Conservation (phyloP, 2,888 invertebrate genomes). For the Thelaira solivaga region DNA sequence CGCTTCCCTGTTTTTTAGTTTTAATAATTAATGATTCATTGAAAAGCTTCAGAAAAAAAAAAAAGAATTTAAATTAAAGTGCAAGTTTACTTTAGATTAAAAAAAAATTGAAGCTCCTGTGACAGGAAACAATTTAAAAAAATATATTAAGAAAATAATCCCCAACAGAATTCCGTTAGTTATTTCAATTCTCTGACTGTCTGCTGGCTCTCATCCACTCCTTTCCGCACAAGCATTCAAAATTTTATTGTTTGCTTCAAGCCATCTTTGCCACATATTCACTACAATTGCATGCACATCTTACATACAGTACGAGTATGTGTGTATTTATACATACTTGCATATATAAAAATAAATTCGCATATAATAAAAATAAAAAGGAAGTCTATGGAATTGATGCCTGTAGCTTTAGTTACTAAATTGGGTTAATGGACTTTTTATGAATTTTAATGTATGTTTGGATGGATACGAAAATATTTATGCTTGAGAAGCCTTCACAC, state of each 20-base stretch:
- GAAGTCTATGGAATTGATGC: not conserved
- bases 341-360: not conserved
- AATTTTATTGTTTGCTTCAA: not conserved
- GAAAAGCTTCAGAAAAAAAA: no score
- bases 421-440: slow-evolving; percentile 29
- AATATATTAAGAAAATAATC: not conserved
- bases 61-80: no score
- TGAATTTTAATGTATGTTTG: no score
- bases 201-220: no score
- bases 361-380: not conserved
- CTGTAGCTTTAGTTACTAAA: not conserved
- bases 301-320: slow-evolving; percentile 5
- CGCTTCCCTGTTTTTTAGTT: no score
- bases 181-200: not conserved
- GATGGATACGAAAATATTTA: slow-evolving; percentile 9
- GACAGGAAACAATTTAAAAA: slow-evolving; percentile 13
- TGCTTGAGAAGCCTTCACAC: not conserved
- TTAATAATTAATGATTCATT: no score
- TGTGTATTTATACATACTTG: not conserved
- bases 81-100: no score
- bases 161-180: slow-evolving; percentile 4
- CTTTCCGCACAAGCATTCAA: not conserved
- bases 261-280: not conserved
- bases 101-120: no score
- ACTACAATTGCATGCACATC: not conserved